Base-by-base conservation (phyloP, 1,140 invertebrate species). In the Drosophila athabasca region DNA sequence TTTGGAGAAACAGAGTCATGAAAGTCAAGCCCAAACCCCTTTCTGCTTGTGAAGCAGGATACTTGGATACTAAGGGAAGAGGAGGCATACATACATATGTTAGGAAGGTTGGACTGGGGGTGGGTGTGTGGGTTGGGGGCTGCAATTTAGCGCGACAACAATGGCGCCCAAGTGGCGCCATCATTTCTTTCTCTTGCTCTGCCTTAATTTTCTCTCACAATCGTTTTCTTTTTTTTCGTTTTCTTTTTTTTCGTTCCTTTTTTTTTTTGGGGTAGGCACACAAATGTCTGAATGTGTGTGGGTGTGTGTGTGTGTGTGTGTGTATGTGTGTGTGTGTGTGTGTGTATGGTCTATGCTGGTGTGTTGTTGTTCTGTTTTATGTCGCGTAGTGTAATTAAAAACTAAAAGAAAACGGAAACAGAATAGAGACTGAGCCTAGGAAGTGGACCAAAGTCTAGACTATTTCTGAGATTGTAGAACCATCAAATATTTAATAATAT, bases 71-170 rank as follows among this genome's bases (percentile, higher is more conserved):
- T 19, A 1, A 19, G 29, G 60, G 19, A 41, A 15, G 46, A 43
- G 43, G 29, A 35, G 1, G 26, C 29, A 49, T 9, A 41, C 65
- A 43, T 26, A 26, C 7, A 39, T n/a, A 19, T 22, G 50, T 49
- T 8, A 7, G 15, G n/a, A 31, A 17, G 35, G 26, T 35, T 15
- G 19, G n/a, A 15, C 8, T 19, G 24, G 48, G 17, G 15, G 6
- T 22, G 19, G 41, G 35, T 60, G 45, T 22, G 31, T 52, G 39
- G 11, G 44, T 48, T 9, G 59, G 43, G 31, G 39, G 62, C 41
- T 55, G 60, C 61, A 83, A 75, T 75, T 83, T 78, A 83, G 79
- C 79, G 58, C 72, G 41, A 78, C 70, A 83, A 78, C 79, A 83
- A 83, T 70, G 62, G 49, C 48, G 65, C 39, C 70, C 71, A 78